Evolutionary conservation across 2,888 invertebrate genomes (phyloP), one percentile per base, ranked within the genome.

Genomic region (Iphiclides podalirius): DNA sequence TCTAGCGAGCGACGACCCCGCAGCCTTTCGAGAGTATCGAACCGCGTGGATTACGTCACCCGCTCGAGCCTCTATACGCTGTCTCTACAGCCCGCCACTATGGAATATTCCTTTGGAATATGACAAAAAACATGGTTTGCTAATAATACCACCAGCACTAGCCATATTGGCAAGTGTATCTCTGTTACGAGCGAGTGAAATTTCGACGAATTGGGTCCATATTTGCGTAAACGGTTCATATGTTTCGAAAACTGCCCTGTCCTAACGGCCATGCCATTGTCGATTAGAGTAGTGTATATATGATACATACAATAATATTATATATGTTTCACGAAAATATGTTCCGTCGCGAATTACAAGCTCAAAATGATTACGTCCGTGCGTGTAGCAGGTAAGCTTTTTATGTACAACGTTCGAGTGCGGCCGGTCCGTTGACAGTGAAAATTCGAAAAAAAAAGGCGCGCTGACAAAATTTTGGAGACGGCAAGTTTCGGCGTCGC

Each of bases 1-100:
- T 87, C 86, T 85, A 86, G 84, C 76, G 86, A 79, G 57, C 85
- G 69, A 73, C 76, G 82, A 85, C 83, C 85, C 64, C 78, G 66
- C 76, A 72, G 82, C 79, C 83, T 80, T 79, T 80, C 75, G 79
- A 81, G 69, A 69, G 66, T 70, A 70, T 70, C 71, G 70, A 70
- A 68, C 66, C 67, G 63, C 59, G 56, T 50, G 53, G 75, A 75
- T 86, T 86, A 86, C 87, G 87, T 87, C 87, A 86, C 72, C 75
- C 64, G 66, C 67, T 62, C 63, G 68, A 79, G 78, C 78, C 75
- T 76, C 47, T 54, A 40, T 45, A 42, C 47, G 54, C 33, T 13
- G n/a, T 9, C 52, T 47, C 41, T 43, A 33, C 46, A 58, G 61
- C 26, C 41, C 17, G 44, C 16, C 40, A 53, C 60, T 57, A 63